These are phyloP conservation scores for Ammodytes dubius DNA, from an alignment of 2,113 vertebrate genomes.

Conservation along the genomic window DNA sequence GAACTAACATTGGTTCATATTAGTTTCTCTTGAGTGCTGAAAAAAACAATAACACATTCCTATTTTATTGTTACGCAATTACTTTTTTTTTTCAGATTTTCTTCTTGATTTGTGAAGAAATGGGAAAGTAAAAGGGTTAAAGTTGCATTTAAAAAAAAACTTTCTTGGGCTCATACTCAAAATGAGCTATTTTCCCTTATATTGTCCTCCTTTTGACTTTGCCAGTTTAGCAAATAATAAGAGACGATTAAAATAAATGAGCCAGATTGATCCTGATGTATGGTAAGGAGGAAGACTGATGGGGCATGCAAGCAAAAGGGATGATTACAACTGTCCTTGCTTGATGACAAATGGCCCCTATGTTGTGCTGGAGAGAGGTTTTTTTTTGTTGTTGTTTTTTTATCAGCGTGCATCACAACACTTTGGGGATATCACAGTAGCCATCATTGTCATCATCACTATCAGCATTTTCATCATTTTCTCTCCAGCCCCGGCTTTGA, in stretches of 20 bases:
- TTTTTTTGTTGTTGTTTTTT: slow-evolving; percentile 78
- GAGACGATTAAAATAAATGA: slow-evolving; percentile 90
- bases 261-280: slow-evolving; percentile 88
- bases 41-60: neutral
- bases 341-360: slow-evolving; percentile 87
- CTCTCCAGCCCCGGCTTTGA: slow-evolving; percentile 25
- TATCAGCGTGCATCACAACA: slow-evolving; percentile 86
- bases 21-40: neutral
- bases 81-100: neutral
- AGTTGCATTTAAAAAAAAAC: neutral
- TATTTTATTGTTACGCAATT: neutral
- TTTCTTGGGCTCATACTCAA: slow-evolving; percentile 65
- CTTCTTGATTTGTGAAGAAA: neutral
- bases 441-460: slow-evolving; percentile 72
- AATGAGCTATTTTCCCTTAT: slow-evolving; percentile 66
- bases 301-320: slow-evolving; percentile 79
- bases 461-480: slow-evolving; percentile 62
- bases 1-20: neutral
- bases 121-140: neutral
- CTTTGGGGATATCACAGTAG: slow-evolving; percentile 76
- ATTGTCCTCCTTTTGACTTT: slow-evolving; percentile 83
- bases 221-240: slow-evolving; percentile 85
- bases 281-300: slow-evolving; percentile 85
- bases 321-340: slow-evolving; percentile 88
- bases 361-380: slow-evolving; percentile 80